Evolutionary conservation across 1,140 invertebrate species (phyloP).

Genomic region (Hylyphantes graminicola): DNA sequence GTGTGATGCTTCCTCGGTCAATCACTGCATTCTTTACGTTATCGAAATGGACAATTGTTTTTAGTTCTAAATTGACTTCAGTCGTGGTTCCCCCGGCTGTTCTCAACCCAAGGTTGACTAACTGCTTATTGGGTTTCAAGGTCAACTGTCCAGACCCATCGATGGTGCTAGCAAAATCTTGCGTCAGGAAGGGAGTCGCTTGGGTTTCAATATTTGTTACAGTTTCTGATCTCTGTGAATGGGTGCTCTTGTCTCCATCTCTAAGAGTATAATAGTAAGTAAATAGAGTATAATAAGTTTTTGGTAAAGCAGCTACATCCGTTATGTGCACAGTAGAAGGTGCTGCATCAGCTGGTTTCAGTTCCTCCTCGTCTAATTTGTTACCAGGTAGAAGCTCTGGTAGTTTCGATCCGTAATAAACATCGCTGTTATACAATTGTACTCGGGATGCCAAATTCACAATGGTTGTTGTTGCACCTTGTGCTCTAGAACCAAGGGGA

Average conservation of each 20-base stretch:
- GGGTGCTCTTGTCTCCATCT: constrained; percentile 57
- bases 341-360: background rate
- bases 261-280: constrained; percentile 63
- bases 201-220: constrained; percentile 40
- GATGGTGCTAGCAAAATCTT: constrained; percentile 60
- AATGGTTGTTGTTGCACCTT: constrained; percentile 64
- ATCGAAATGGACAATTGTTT: constrained; percentile 64
- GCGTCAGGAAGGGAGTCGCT: constrained; percentile 29
- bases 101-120: constrained; percentile 65
- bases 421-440: constrained; percentile 55
- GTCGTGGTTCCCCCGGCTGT: constrained; percentile 64
- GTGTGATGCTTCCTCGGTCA: constrained; percentile 65
- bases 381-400: background rate
- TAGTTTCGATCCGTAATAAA: constrained; percentile 39
- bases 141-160: constrained; percentile 64
- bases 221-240: constrained; percentile 61
- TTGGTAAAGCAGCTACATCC: constrained; percentile 53
- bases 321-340: constrained; percentile 20
- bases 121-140: constrained; percentile 61
- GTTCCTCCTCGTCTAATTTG: constrained; percentile 4
- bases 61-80: constrained; percentile 66
- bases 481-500: constrained; percentile 64
- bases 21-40: constrained; percentile 63
- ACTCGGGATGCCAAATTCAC: constrained; percentile 63
- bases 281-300: constrained; percentile 60